phyloP scores from a whole-genome alignment of 2,888 invertebrate species.

The Sarcophaga rosellei region DNA sequence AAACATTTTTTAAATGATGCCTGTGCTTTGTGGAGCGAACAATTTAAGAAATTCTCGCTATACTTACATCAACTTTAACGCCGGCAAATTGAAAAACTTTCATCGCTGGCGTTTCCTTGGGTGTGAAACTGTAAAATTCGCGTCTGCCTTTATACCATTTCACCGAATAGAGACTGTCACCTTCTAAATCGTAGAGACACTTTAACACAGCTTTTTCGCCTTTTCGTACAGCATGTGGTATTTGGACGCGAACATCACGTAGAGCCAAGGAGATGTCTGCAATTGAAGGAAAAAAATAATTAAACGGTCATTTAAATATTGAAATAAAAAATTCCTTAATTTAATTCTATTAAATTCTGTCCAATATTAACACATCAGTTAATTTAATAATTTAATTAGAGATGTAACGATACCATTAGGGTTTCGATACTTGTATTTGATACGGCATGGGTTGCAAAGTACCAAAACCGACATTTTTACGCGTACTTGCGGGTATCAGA shows the following conservation, averaged over 20 bases:
- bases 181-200: conserved; percentile 89
- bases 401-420: too few relatives aligned
- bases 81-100: conserved; percentile 87
- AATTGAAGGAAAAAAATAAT: conserved; percentile 55
- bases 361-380: too few relatives aligned
- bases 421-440: too few relatives aligned
- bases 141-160: conserved; percentile 92
- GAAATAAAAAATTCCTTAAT: too few relatives aligned
- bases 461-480: too few relatives aligned
- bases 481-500: too few relatives aligned
- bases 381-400: too few relatives aligned
- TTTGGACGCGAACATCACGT: conserved; percentile 85
- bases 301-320: too few relatives aligned
- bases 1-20: conserved; percentile 24
- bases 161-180: conserved; percentile 88
- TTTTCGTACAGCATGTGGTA: conserved; percentile 85
- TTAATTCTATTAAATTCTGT: too few relatives aligned
- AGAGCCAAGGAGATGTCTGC: conserved; percentile 76
- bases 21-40: too few relatives aligned
- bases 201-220: conserved; percentile 85
- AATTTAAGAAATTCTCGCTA: not conserved
- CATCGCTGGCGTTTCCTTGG: conserved; percentile 86
- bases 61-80: conserved; percentile 91
- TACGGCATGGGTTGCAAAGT: too few relatives aligned
- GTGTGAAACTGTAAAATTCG: conserved; percentile 91